Percentiles rank a stretch among this genome's conserved stretches.
Conservation (phyloP, 2,113 vertebrate genomes). For the Jaculus jaculus region DNA sequence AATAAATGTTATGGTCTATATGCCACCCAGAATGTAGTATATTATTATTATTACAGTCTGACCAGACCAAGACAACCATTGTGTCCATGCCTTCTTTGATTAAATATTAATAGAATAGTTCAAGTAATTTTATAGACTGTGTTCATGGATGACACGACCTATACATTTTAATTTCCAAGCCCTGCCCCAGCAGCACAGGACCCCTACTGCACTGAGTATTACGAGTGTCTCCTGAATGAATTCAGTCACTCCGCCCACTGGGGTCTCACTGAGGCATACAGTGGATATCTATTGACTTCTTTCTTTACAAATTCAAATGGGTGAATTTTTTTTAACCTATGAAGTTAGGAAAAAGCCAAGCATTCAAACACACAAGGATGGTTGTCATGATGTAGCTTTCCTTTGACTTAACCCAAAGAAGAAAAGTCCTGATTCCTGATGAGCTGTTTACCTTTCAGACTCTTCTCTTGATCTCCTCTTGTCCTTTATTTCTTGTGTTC, state of each 20-base stretch:
- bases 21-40: background rate
- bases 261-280: background rate
- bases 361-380: background rate
- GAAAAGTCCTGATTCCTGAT: background rate
- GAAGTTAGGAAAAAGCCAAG: background rate
- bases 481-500: background rate
- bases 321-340: background rate
- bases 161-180: background rate
- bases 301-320: background rate
- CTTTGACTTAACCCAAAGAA: background rate
- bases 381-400: background rate
- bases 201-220: background rate
- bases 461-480: background rate
- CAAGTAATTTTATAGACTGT: background rate
- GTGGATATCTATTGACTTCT: background rate
- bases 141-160: background rate
- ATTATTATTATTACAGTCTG: background rate
- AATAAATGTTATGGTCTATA: background rate
- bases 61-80: background rate
- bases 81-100: background rate
- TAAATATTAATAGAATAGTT: constrained; percentile 10
- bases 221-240: background rate
- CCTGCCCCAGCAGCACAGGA: background rate
- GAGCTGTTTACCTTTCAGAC: background rate
- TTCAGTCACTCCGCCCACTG: background rate